A percentile compares a stretch with the other conserved stretches of the same genome.
Evolutionary conservation across 2,113 vertebrate species (phyloP).

Genomic region (Caloenas nicobarica): DNA sequence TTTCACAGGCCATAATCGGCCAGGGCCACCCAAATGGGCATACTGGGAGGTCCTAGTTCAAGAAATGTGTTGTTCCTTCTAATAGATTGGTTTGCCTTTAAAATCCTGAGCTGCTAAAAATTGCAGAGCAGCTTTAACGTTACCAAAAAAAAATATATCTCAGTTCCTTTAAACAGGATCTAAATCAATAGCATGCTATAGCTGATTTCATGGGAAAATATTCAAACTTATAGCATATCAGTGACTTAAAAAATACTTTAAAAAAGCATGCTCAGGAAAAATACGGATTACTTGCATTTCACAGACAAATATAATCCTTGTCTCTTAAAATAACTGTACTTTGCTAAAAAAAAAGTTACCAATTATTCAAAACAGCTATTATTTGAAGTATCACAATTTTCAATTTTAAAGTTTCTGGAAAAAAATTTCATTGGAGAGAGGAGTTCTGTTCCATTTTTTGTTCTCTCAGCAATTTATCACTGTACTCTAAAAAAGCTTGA

Average conservation of each 20-base stretch:
- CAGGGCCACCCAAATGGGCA: constrained; percentile 15
- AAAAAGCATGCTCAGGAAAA: background rate
- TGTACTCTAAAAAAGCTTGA: background rate
- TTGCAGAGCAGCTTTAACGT: background rate
- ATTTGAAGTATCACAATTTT: background rate
- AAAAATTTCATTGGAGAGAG: background rate
- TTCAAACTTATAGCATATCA: background rate
- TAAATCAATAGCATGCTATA: background rate
- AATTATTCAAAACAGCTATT: background rate
- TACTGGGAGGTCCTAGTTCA: background rate
- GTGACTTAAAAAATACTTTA: background rate
- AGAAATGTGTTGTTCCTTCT: background rate
- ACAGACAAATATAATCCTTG: background rate
- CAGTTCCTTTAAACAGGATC: background rate
- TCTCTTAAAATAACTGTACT: background rate
- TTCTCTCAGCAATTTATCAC: background rate
- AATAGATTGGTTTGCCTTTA: background rate
- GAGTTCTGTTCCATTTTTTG: background rate
- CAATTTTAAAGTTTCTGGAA: background rate
- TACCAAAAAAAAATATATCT: background rate
- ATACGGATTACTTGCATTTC: background rate
- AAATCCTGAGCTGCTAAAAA: background rate
- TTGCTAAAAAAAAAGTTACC: background rate
- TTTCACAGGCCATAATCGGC: constrained; percentile 4
- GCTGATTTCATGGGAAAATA: background rate